phyloP scores from a whole-genome alignment of 2,888 invertebrate species.

The Vanessa cardui region DNA sequence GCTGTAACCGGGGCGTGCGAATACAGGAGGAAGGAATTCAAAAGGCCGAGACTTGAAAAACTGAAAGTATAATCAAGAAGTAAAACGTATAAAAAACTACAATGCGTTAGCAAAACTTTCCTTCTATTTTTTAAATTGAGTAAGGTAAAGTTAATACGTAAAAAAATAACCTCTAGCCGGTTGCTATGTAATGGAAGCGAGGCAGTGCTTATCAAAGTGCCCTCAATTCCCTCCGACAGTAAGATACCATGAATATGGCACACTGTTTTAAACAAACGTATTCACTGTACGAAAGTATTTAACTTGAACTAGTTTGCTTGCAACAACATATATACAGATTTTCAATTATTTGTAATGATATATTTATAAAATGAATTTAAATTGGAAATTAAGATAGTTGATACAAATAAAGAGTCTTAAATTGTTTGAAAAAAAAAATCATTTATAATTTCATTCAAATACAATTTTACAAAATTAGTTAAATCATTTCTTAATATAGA shows the following conservation, averaged over 20 bases:
- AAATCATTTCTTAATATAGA: no score
- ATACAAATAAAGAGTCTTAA: no score
- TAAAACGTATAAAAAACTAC: background rate
- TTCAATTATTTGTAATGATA: no score
- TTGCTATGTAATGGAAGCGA: conserved; percentile 25
- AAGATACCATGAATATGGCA: conserved; percentile 41
- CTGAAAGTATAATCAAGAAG: background rate
- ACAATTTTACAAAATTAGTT: no score
- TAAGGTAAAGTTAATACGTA: background rate
- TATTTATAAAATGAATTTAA: no score
- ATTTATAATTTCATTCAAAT: no score
- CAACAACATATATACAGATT: no score
- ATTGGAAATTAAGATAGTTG: no score
- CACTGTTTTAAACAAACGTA: conserved; percentile 36
- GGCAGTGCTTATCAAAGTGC: conserved; percentile 33
- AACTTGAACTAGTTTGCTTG: conserved; percentile 2
- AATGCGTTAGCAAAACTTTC: background rate
- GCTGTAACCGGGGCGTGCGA: conserved; percentile 3
- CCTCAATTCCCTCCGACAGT: conserved; percentile 29
- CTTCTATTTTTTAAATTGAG: background rate
- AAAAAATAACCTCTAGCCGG: conserved; percentile 14
- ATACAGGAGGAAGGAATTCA: conserved; percentile 5
- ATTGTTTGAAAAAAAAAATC: no score
- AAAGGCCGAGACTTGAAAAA: conserved; percentile 13
- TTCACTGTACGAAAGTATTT: conserved; percentile 23